Evolutionary conservation across 2,888 invertebrate species (phyloP).

Genomic region (Limnephilus rhombicus): DNA sequence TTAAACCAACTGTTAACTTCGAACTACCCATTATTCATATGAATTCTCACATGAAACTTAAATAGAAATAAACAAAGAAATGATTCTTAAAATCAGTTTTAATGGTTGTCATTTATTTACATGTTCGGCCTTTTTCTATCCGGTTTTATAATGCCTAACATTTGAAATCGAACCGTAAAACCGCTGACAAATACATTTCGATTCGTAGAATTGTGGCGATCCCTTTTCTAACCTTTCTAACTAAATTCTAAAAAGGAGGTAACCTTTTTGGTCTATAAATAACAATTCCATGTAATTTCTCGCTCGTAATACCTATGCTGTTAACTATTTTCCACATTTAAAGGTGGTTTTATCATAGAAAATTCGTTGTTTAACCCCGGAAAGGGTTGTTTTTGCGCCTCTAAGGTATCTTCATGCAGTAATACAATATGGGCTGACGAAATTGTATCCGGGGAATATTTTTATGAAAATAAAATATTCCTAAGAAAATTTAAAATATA

Average conservation of each 20-base stretch:
- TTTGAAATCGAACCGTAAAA: not conserved
- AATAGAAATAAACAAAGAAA: not conserved
- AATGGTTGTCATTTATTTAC: not conserved
- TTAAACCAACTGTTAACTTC: not conserved
- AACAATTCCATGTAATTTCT: not conserved
- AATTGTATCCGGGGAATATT: not conserved
- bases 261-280: not conserved
- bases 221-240: not conserved
- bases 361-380: not conserved
- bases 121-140: not conserved
- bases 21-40: not conserved
- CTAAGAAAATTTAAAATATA: too few species aligned
- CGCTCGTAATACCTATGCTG: not conserved
- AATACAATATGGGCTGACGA: not conserved
- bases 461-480: not conserved
- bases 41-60: not conserved
- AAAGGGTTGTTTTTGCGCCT: not conserved
- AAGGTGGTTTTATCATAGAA: not conserved
- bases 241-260: not conserved
- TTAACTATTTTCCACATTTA: not conserved
- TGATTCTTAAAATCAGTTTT: not conserved
- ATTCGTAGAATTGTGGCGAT: not conserved
- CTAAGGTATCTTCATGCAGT: not conserved
- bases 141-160: not conserved
- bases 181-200: constrained; percentile 1